Conservation (phyloP, 2,888 invertebrate species). For the Mamestra brassicae region DNA sequence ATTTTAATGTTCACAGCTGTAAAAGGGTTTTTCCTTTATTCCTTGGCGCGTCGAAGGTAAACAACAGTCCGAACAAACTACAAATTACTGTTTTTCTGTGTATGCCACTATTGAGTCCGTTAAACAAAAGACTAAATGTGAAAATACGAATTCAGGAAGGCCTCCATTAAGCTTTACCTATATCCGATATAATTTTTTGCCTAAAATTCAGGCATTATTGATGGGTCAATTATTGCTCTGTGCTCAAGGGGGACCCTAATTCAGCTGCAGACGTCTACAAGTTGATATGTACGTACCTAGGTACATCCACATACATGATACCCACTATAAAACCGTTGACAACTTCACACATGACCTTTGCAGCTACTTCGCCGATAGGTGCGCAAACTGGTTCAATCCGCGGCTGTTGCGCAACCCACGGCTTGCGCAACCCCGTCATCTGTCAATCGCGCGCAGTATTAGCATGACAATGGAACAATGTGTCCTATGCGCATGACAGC, state of each 20-base stretch:
- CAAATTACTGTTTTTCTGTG: not conserved
- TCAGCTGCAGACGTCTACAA: not conserved
- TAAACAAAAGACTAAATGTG: not conserved
- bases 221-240: not conserved
- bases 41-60: not conserved
- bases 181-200: too few relatives aligned
- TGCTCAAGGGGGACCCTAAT: not conserved
- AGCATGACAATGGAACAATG: constrained; percentile 87
- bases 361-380: constrained; percentile 64
- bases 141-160: not conserved
- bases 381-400: constrained; percentile 69
- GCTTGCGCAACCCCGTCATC: constrained; percentile 81
- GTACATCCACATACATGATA: constrained; percentile 19
- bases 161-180: too few relatives aligned
- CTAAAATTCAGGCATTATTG: too few relatives aligned
- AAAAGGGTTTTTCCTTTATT: not conserved
- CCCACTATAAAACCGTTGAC: constrained; percentile 41
- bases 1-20: not conserved
- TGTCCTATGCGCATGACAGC: constrained; percentile 65
- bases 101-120: too few relatives aligned
- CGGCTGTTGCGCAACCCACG: constrained; percentile 69
- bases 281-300: not conserved
- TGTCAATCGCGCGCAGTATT: constrained; percentile 83
- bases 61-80: too few relatives aligned
- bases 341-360: constrained; percentile 72